Base-by-base conservation (phyloP, 1,140 invertebrate genomes). In the Macrocentrus cingulum region DNA sequence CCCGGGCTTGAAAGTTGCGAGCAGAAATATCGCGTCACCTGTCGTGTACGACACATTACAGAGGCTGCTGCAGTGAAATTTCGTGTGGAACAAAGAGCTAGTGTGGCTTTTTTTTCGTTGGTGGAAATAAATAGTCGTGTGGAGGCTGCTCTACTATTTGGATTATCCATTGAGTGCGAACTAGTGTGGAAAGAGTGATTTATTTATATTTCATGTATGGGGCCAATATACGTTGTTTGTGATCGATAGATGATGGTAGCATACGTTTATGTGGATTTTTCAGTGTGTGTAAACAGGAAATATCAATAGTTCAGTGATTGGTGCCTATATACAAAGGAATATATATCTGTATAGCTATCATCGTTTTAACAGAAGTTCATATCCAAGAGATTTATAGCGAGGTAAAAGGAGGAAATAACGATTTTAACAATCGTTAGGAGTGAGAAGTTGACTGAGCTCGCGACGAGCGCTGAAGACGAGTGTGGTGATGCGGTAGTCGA, bases 401-500 rank as follows among this genome's bases (percentile, higher is more conserved):
- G 5, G 4, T 23, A 7, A 41, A 25, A 32, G 23, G 37, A 45
- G 20, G 34, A 50, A 58, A n/a, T n/a, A 52, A 48, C 41, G 23
- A 46, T 32, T 45, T 9, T 18, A 32, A 18, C 20, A 49, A 42
- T 42, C 23, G n/a, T 49, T 49, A 7, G 15, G 20, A 32, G 46
- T 49, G 46, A 34, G 15, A 48, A 29, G 50, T 15, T 29, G 18
- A 48, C 9, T 2, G 48, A 44, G 34, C 20, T 52, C 49, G 49
- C 22, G 36, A 37, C 42, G 57, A 58, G 46, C n/a, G n/a, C 29
- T 56, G 64, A 66, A 29, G 72, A 68, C 65, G 60, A 71, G 69
- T 72, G 46, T 37, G 72, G 76, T 80, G 77, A 80, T 80, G 78
- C 76, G 78, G 78, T 80, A 80, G 78, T 79, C 67, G 72, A 65